Evolutionary conservation across 1,140 invertebrate species (phyloP), one percentile per base, ranked within the genome.

Genomic region (Arctopsyche grandis): DNA sequence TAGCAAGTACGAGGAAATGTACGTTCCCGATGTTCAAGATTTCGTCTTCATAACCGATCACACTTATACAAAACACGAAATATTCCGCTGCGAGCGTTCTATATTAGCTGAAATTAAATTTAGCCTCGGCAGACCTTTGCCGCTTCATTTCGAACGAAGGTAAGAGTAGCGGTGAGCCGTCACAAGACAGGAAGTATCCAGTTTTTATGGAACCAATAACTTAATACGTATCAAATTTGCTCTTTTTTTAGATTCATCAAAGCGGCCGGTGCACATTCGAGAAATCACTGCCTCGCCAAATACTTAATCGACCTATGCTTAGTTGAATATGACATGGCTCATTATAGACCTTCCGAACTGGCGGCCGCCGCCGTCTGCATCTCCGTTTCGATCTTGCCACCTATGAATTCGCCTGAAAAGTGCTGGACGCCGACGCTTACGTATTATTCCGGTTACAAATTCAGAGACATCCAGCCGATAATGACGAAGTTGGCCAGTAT

Each of bases 1-100:
- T 10, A 93, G 93, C 82, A 99, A 99, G 86, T 99, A 97, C 84
- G 98, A 99, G 88, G 98, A 99, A 89, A 95, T 98, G 84, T 96
- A 94, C 83, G 91, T 94, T 5, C 97, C 97, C 1, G 94, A 96
- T 75, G 91, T 98, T 29, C 88, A 87, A 0, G 97, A 99, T 86
- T 99, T 98, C 89, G 93, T 97, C 7, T 98, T 94, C 84, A 95
- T 99, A 56, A 96, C 96, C 16, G 97, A 98, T 86, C 93, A 97
- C 85, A 93, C 96, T 0, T 99, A 96, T 84, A 91, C 91, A 0
- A 94, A 93, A 83, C 84, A 88, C 9, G 93, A 98, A 83, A 93
- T 99, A 44, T 86, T 94, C 16, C 87, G 91, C 66, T 98, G 98
- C 93, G 98, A 99, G 88, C 88, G 90, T 79, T 87, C 93, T 21